Base-by-base conservation (phyloP, 2,797 vertebrate genomes). In the Astyanax mexicanus region DNA sequence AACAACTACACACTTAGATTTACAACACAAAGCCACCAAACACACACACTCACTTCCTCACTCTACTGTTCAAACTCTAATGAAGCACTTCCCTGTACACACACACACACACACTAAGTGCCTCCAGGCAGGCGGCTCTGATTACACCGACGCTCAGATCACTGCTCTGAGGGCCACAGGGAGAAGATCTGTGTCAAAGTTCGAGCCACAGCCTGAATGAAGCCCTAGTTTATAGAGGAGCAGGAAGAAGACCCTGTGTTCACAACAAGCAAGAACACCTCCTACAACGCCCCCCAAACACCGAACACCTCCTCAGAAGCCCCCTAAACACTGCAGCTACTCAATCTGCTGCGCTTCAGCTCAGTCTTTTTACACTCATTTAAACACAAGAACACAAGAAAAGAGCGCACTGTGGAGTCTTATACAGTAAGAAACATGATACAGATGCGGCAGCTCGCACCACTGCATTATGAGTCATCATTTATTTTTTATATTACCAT, bases 151-250 rank as follows among this genome's bases (percentile, higher is more conserved):
- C n/a, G 32, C 58, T 27, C 27, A 12, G 17, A 54, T 54, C 23
- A 12, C 52, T 17, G 17, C 37, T 8, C 17, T 5, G 29, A 21
- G 9, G 12, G 23, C 52, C 52, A 27, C 13, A 25, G 15, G 47
- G 57, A 68, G 60, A 73, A 69, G 60, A 83, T 82, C 69, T 85
- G 82, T 74, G 82, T 75, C 78, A 79, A 74, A 84, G 80, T 82
- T 84, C 80, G 82, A 81, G 44, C 54, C 17, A 61, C 25, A 37
- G 29, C 29, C 27, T 35, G 67, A 77, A 47, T 45, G 11, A 80
- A 72, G n/a, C 69, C 54, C 44, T 44, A 6, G 4, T 11, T 19
- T 35, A 8, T 17, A 12, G 32, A 11, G 6, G 15, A 2, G 58
- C 37, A 32, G 3, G 9, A 5, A 17, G 9, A 58, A 58, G 3